Evolutionary conservation across 2,888 invertebrate genomes (phyloP), one percentile per base, ranked within the genome.

Genomic region (Flexamia atlantica): DNA sequence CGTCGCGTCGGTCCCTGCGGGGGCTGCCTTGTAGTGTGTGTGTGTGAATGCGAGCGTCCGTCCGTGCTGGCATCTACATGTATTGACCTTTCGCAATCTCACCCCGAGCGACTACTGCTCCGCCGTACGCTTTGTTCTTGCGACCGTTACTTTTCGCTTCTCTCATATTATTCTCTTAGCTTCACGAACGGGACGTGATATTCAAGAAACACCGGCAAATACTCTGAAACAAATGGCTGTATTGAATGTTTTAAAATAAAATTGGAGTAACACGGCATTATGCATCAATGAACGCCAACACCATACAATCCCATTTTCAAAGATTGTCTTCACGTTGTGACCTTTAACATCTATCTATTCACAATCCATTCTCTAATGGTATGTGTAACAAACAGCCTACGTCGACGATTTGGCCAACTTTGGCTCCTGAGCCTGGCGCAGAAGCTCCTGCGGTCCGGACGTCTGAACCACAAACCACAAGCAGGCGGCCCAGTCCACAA

Each of bases 381-480:
- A n/a, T n/a, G n/a, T n/a, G n/a, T n/a, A n/a, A n/a, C n/a, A n/a
- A n/a, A n/a, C n/a, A n/a, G n/a, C n/a, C n/a, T n/a, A n/a, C n/a
- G n/a, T n/a, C n/a, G n/a, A n/a, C n/a, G n/a, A n/a, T n/a, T n/a
- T n/a, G n/a, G n/a, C n/a, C n/a, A n/a, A n/a, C n/a, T n/a, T n/a
- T n/a, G n/a, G n/a, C 36, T 36, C 36, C 36, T 36, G 36, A 36
- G 36, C 36, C 36, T 7, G 36, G 36, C 4, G 36, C 36, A 36
- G 36, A 36, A 7, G 36, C 9, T 12, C 14, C 17, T 46, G 12
- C 17, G 46, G 12, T 46, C 3, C 12, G 7, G 46, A 12, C 17
- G 46, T 46, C 46, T 46, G n/a, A 17, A 46, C 46, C 46, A 46
- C 46, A 46, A 46, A 46, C 46, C 46, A 12, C 46, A 46, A 46